These are phyloP conservation scores for Spodoptera frugiperda DNA, from an alignment of 1,140 invertebrate species.

Conservation along the genomic window DNA sequence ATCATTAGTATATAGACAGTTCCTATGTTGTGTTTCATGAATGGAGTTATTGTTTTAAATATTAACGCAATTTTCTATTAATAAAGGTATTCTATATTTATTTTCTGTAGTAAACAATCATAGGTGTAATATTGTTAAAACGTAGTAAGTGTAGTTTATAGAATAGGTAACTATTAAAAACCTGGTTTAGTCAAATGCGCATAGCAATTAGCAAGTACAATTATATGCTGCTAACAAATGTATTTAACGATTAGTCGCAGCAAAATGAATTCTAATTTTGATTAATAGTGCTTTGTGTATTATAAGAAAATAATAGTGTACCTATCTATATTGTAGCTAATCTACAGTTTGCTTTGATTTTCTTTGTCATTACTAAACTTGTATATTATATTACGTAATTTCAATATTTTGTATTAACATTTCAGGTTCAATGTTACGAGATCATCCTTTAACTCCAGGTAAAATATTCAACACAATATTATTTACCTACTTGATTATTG, in stretches of 20 bases:
- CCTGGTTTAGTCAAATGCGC: too few relatives aligned
- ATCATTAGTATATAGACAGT: too few relatives aligned
- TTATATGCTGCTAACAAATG: too few relatives aligned
- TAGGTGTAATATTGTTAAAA: too few relatives aligned
- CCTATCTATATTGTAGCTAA: background rate
- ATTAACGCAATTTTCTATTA: too few relatives aligned
- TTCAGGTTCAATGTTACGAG: slow-evolving; percentile 82
- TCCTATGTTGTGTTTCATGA: too few relatives aligned
- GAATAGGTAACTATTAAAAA: too few relatives aligned
- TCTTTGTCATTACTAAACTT: background rate
- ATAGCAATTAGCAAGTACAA: too few relatives aligned
- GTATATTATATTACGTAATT: background rate
- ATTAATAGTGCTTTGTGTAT: background rate
- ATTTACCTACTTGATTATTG: background rate
- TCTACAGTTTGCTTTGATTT: background rate
- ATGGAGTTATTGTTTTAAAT: too few relatives aligned
- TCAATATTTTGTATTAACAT: slow-evolving; percentile 35
- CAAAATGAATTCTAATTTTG: background rate
- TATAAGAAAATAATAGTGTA: background rate
- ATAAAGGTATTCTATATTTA: too few relatives aligned
- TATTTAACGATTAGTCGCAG: background rate
- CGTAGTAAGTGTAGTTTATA: too few relatives aligned
- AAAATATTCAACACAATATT: slow-evolving; percentile 20
- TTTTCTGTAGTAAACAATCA: too few relatives aligned
- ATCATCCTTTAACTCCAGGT: slow-evolving; percentile 83